These are phyloP conservation scores for Trisateles emortualis DNA, from an alignment of 2,888 invertebrate species.

Conservation along the genomic window DNA sequence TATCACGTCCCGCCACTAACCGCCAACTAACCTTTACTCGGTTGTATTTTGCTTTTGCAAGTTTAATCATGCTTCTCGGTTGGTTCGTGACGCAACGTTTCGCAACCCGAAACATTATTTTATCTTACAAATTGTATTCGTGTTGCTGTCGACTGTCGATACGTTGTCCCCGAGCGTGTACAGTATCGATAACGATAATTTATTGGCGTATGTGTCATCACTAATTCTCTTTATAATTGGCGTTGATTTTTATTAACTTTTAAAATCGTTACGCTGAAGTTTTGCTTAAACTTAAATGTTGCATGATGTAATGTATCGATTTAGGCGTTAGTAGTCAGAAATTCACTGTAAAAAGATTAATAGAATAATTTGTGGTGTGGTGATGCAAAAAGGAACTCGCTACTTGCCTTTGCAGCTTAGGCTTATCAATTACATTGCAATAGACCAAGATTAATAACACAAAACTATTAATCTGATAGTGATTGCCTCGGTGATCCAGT, in stretches of 20 bases:
- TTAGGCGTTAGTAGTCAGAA: too few species aligned
- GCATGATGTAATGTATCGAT: neutral
- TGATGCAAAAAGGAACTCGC: too few species aligned
- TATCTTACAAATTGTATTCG: constrained; percentile 86
- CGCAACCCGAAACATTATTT: constrained; percentile 85
- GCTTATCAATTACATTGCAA: too few species aligned
- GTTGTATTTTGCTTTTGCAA: constrained; percentile 85
- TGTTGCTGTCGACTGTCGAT: constrained; percentile 69
- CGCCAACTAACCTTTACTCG: constrained; percentile 82
- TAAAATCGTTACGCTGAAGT: neutral
- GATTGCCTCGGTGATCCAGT: too few species aligned
- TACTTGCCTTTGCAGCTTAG: too few species aligned
- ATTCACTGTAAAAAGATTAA: too few species aligned
- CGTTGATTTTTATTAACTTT: constrained; percentile 22
- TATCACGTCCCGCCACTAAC: constrained; percentile 53
- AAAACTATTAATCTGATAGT: too few species aligned
- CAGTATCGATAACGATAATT: constrained; percentile 54
- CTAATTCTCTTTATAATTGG: constrained; percentile 53
- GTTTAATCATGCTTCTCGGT: constrained; percentile 83
- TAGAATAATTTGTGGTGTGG: too few species aligned
- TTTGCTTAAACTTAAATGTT: neutral
- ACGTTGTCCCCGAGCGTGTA: constrained; percentile 49
- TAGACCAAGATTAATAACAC: too few species aligned
- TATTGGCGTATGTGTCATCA: constrained; percentile 57
- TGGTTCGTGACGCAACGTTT: constrained; percentile 84